These are phyloP conservation scores for Scaptomyza reducta DNA, from an alignment of 2,888 invertebrate species.

Conservation along the genomic window DNA sequence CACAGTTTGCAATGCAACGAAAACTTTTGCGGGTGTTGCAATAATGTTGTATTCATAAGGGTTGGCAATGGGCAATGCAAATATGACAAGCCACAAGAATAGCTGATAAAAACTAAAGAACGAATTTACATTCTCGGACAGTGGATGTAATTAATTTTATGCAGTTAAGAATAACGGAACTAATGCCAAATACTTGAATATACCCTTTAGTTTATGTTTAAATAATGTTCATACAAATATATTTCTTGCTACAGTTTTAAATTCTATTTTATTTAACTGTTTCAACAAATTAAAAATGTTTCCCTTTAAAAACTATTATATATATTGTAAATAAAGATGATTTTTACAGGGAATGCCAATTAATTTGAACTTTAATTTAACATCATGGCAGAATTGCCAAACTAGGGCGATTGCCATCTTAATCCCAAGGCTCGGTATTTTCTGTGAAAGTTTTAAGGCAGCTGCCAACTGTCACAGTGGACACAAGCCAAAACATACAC, in stretches of 20 bases:
- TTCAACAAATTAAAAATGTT: too few relatives aligned
- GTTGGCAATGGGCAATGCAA: constrained; percentile 37
- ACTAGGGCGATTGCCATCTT: constrained; percentile 67
- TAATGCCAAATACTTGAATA: background rate
- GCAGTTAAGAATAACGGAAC: background rate
- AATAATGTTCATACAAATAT: too few relatives aligned
- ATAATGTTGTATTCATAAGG: constrained; percentile 10
- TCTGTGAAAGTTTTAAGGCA: constrained; percentile 68
- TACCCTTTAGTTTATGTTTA: background rate
- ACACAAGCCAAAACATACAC: constrained; percentile 41
- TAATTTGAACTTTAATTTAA: constrained; percentile 72
- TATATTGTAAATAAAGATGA: background rate
- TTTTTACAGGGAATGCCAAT: constrained; percentile 30
- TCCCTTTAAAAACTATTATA: too few relatives aligned
- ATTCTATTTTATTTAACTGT: too few relatives aligned
- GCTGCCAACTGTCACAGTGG: constrained; percentile 74
- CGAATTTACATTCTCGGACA: constrained; percentile 34
- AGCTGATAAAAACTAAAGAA: constrained; percentile 26
- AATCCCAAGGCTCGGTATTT: constrained; percentile 65
- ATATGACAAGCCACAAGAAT: constrained; percentile 37
- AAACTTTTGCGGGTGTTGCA: constrained; percentile 31
- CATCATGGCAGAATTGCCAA: constrained; percentile 51
- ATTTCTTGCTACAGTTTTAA: too few relatives aligned
- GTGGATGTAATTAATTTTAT: constrained; percentile 28
- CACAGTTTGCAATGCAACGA: constrained; percentile 47